Conservation (phyloP, 1,140 invertebrate species). For the Mamestra configurata region DNA sequence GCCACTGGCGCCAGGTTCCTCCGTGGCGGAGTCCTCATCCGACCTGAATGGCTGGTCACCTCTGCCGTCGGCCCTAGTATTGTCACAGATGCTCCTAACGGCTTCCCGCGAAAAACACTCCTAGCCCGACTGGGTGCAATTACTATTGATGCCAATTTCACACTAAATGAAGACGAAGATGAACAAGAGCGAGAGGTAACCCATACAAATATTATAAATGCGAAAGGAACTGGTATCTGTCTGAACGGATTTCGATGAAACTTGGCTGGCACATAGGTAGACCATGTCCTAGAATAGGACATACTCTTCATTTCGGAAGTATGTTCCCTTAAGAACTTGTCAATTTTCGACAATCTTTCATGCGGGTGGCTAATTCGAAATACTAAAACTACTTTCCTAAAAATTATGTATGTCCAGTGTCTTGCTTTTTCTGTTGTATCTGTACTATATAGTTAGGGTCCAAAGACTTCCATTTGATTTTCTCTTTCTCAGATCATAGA, state of each 20-base stretch:
- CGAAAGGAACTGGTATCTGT: no score
- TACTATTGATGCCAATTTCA: conserved; percentile 71
- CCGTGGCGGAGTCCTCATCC: conserved; percentile 72
- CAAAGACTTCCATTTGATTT: neutral
- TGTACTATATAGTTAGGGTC: no score
- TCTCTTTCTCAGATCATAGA: conserved; percentile 69
- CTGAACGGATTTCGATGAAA: no score
- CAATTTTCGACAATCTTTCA: no score
- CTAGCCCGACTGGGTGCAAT: conserved; percentile 75
- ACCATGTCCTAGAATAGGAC: no score
- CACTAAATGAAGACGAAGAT: conserved; percentile 79
- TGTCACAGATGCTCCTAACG: conserved; percentile 52
- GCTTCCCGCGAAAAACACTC: conserved; percentile 76
- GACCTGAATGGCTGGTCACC: conserved; percentile 72
- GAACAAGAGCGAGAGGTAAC: conserved; percentile 82
- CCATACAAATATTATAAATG: neutral
- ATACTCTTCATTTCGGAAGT: no score
- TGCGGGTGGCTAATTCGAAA: no score
- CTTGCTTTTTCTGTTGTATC: no score
- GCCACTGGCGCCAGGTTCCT: conserved; percentile 63
- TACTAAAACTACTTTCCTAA: no score
- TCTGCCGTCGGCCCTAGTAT: conserved; percentile 65
- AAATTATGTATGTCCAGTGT: no score
- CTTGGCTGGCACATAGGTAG: no score
- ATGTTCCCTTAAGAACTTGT: no score